Conservation (phyloP, 2,797 vertebrate genomes). For the Dendrocincla fuliginosa region DNA sequence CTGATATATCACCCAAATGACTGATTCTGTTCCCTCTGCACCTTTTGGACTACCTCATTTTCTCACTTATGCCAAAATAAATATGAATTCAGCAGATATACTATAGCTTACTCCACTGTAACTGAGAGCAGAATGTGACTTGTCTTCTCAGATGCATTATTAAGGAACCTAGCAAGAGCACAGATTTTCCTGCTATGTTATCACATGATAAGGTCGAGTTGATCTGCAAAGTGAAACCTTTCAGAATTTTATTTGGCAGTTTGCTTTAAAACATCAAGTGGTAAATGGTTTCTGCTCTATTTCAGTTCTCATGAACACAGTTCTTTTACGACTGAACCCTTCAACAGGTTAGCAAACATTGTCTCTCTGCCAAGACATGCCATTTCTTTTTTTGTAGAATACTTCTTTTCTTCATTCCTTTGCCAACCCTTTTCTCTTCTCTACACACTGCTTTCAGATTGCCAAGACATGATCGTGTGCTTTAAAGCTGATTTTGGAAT, state of each 20-base stretch:
- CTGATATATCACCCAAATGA: background rate
- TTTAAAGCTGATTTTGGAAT: slow-evolving; percentile 64
- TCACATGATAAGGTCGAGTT: slow-evolving; percentile 64
- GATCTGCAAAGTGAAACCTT: slow-evolving; percentile 70
- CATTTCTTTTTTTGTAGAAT: slow-evolving; percentile 70
- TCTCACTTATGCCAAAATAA: slow-evolving; percentile 28
- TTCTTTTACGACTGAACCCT: slow-evolving; percentile 56
- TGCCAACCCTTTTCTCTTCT: slow-evolving; percentile 57
- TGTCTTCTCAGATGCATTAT: slow-evolving; percentile 52
- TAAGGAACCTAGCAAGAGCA: slow-evolving; percentile 58
- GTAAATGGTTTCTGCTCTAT: slow-evolving; percentile 63
- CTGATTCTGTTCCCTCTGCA: slow-evolving; percentile 3
- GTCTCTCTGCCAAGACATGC: slow-evolving; percentile 65
- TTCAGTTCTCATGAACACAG: slow-evolving; percentile 65
- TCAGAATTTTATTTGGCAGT: slow-evolving; percentile 71
- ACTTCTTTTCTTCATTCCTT: slow-evolving; percentile 64
- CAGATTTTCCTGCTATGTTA: slow-evolving; percentile 66
- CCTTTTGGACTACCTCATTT: slow-evolving; percentile 25
- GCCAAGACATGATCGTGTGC: slow-evolving; percentile 67
- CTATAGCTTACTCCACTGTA: slow-evolving; percentile 5
- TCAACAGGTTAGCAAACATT: slow-evolving; percentile 71
- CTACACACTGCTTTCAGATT: slow-evolving; percentile 48
- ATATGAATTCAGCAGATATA: slow-evolving; percentile 37
- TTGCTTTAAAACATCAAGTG: slow-evolving; percentile 73
- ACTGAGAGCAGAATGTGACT: slow-evolving; percentile 45